A percentile compares a stretch with the other conserved stretches of the same genome.
phyloP scores from a whole-genome alignment of 2,797 vertebrate genomes.

The Liasis olivaceus region DNA sequence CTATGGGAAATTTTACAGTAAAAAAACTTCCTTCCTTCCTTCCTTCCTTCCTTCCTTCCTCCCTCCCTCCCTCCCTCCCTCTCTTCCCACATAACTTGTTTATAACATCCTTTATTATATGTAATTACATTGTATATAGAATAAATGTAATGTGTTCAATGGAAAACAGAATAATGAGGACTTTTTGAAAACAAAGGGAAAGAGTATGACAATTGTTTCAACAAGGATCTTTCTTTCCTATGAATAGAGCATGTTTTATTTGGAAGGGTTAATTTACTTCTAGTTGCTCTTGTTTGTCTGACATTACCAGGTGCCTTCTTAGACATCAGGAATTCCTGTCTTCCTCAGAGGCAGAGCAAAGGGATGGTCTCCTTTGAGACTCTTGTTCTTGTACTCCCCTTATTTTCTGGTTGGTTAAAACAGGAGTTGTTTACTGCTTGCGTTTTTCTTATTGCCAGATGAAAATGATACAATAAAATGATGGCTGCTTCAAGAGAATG shows the following conservation, averaged over 20 bases:
- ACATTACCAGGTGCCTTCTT: background rate
- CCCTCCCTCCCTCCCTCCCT: background rate
- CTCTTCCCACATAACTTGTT: background rate
- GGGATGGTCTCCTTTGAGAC: background rate
- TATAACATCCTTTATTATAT: background rate
- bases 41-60: background rate
- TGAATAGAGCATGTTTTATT: background rate
- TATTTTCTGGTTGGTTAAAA: conserved; percentile 18
- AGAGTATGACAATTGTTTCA: background rate
- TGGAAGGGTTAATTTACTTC: background rate
- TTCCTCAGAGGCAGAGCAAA: conserved; percentile 5
- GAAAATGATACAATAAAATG: conserved; percentile 8
- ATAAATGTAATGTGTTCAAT: background rate
- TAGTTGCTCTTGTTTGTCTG: background rate
- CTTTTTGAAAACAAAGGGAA: background rate
- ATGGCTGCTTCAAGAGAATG: background rate
- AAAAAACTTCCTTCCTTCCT: background rate
- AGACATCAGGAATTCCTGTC: background rate
- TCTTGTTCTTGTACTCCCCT: background rate
- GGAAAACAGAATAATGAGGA: background rate
- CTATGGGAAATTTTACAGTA: background rate
- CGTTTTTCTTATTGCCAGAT: background rate
- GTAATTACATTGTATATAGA: background rate
- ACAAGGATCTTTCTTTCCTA: background rate
- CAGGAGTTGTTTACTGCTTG: background rate